Evolutionary conservation across 92 coral and sea anemone genomes (phyloP).

Genomic region (Anthopleura xanthogrammica): DNA sequence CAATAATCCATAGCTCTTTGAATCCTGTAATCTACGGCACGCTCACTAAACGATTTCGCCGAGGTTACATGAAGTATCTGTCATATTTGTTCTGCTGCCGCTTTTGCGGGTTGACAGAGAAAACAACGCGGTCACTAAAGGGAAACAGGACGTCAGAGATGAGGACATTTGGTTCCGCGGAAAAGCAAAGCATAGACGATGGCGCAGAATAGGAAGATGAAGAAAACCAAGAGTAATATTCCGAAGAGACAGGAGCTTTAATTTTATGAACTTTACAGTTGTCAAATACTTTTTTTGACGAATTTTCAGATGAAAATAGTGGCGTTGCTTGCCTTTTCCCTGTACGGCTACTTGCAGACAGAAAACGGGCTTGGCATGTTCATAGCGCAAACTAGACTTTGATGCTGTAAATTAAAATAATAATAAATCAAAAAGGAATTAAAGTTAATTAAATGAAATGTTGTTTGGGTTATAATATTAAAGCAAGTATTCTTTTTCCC

Average conservation of each 20-base stretch:
- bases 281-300: neutral
- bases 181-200: conserved; percentile 5
- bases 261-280: neutral
- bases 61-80: conserved; percentile 55
- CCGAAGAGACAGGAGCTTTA: neutral
- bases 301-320: neutral
- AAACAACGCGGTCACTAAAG: neutral
- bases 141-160: conserved; percentile 33
- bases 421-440: conserved; percentile 4
- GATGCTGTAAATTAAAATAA: neutral
- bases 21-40: conserved; percentile 80
- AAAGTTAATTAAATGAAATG: neutral
- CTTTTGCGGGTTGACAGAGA: neutral
- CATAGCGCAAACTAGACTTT: neutral
- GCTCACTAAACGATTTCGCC: conserved; percentile 72
- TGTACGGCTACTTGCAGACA: neutral
- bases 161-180: conserved; percentile 29
- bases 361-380: neutral
- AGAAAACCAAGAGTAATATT: neutral
- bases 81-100: conserved; percentile 41
- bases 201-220: neutral
- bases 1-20: conserved; percentile 63
- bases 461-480: conserved; percentile 1
- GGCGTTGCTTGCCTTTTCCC: neutral
- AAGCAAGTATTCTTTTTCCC: neutral